A percentile compares a stretch with the other conserved stretches of the same genome.
phyloP scores from a whole-genome alignment of 2,113 vertebrate species.

The Oncorhynchus clarkii region DNA sequence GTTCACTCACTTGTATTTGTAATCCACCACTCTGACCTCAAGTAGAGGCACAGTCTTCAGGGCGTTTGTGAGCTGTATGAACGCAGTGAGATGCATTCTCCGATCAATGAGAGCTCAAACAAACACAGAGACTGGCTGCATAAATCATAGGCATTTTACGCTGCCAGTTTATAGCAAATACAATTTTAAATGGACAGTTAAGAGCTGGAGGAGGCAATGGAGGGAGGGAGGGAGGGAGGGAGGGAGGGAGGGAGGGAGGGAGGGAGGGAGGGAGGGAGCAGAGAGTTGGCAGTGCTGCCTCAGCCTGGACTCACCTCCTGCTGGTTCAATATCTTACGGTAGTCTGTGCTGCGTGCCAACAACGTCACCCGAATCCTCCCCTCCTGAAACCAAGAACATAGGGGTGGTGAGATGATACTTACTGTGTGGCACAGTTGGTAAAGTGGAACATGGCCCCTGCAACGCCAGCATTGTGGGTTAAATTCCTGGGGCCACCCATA shows the following conservation, averaged over 20 bases:
- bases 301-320: slow-evolving; percentile 78
- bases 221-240: background rate
- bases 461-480: too few species aligned
- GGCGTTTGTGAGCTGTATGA: slow-evolving; percentile 85
- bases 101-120: slow-evolving; percentile 60
- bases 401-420: background rate
- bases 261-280: background rate
- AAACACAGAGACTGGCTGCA: slow-evolving; percentile 46
- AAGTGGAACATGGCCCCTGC: too few species aligned
- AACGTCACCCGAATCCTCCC: slow-evolving; percentile 92
- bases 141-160: slow-evolving; percentile 60
- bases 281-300: background rate
- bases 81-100: slow-evolving; percentile 51
- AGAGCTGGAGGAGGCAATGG: slow-evolving; percentile 33
- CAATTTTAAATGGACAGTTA: slow-evolving; percentile 65
- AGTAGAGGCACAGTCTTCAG: slow-evolving; percentile 86
- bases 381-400: slow-evolving; percentile 74
- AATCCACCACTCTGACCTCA: slow-evolving; percentile 92
- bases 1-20: slow-evolving; percentile 91
- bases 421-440: background rate
- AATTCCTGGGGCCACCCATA: too few species aligned
- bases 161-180: slow-evolving; percentile 59
- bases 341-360: slow-evolving; percentile 91
- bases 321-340: slow-evolving; percentile 92
- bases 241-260: background rate